Conservation (phyloP, 2,888 invertebrate genomes). For the Teleogryllus oceanicus region DNA sequence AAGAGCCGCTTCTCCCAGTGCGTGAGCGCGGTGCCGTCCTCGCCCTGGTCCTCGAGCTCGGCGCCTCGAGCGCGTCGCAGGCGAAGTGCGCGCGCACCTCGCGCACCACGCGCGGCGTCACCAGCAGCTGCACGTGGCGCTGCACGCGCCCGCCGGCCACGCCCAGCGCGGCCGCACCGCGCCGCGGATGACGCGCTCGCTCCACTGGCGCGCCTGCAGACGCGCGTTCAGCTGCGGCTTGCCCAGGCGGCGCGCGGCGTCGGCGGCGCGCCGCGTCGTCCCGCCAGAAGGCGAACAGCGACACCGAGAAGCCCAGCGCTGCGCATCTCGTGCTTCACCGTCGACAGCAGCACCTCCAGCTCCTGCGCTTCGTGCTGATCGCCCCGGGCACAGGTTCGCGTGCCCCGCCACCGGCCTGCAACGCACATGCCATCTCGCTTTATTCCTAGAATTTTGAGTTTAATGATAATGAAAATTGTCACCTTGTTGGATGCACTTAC, state of each 20-base stretch:
- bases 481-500: no score
- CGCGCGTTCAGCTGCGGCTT: conserved; percentile 85
- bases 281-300: conserved; percentile 92
- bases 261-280: conserved; percentile 84
- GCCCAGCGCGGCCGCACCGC: conserved; percentile 60
- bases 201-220: conserved; percentile 91
- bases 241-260: conserved; percentile 74
- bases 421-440: neutral
- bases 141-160: conserved; percentile 71
- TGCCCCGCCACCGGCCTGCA: conserved; percentile 94
- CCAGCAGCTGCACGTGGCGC: conserved; percentile 77
- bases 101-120: conserved; percentile 83
- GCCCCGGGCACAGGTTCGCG: conserved; percentile 95
- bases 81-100: conserved; percentile 88
- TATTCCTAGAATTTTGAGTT: no score
- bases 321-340: conserved; percentile 97
- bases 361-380: conserved; percentile 88
- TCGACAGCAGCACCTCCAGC: conserved; percentile 84
- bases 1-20: conserved; percentile 99
- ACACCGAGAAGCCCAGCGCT: conserved; percentile 97
- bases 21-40: conserved; percentile 92
- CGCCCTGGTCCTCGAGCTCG: conserved; percentile 96
- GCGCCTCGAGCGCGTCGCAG: conserved; percentile 84
- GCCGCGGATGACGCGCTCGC: conserved; percentile 77
- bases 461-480: no score